These are phyloP conservation scores for Andrena minutula DNA, from an alignment of 2,888 invertebrate species.

Conservation along the genomic window DNA sequence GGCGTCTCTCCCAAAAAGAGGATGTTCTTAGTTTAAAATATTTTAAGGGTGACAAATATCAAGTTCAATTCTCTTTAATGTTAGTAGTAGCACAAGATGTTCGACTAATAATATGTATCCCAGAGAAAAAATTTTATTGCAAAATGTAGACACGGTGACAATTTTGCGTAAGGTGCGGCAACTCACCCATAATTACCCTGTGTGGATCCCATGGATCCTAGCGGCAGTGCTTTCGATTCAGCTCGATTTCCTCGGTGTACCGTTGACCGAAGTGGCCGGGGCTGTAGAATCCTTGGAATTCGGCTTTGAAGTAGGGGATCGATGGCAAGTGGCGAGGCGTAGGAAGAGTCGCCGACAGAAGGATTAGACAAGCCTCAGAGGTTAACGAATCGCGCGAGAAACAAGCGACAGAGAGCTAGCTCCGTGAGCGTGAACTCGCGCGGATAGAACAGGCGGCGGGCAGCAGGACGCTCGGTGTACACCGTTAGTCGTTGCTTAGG, in stretches of 20 bases:
- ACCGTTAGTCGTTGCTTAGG: conserved; percentile 77
- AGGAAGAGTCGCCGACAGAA: conserved; percentile 43
- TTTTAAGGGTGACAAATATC: too few relatives aligned
- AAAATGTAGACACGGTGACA: too few relatives aligned
- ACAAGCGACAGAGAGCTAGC: conserved; percentile 43
- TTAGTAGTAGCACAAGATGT: too few relatives aligned
- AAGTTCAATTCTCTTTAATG: too few relatives aligned
- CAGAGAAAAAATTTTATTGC: too few relatives aligned
- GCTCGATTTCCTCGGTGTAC: neutral
- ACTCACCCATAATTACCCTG: too few relatives aligned
- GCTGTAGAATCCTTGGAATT: conserved; percentile 18
- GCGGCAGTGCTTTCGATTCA: neutral
- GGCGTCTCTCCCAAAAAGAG: too few relatives aligned
- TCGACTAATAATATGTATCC: too few relatives aligned
- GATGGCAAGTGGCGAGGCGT: conserved; percentile 12
- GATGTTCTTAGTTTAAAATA: too few relatives aligned
- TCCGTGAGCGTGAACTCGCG: conserved; percentile 59
- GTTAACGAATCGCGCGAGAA: conserved; percentile 50
- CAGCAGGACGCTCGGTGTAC: conserved; percentile 32
- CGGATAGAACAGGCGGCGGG: conserved; percentile 43
- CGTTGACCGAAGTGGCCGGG: conserved; percentile 11
- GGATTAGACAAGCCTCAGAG: conserved; percentile 54
- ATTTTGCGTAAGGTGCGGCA: too few relatives aligned
- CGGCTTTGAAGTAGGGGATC: conserved; percentile 1
- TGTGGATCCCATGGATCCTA: neutral